Base-by-base conservation (phyloP, 2,797 vertebrate species). In the Scleropages formosus region DNA sequence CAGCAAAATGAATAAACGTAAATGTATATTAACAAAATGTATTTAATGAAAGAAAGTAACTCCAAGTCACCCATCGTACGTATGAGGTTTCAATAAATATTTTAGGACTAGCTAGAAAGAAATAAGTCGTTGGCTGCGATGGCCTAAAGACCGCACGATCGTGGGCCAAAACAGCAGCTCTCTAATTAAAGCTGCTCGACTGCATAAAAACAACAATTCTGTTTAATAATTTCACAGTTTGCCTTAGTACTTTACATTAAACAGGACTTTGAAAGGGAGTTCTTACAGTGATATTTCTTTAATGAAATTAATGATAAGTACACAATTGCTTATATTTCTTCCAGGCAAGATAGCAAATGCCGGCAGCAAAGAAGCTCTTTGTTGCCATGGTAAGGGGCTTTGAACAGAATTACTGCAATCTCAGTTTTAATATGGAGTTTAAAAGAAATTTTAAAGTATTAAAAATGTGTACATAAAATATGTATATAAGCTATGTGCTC, bases 261-360 rank as follows among this genome's bases (percentile, higher is more conserved):
- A 72, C 56, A 24, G 44, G 49, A 39, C 60, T 63, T 70, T 27
- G 15, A n/a, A 60, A 73, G 20, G 49, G 31, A 74, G 47, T 47
- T 26, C 20, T 68, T 74, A 68, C 80, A 77, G 79, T 74, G 75
- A 77, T 80, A 75, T 83, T 84, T 81, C 79, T 87, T 82, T 83
- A 81, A 85, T 86, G 84, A 88, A 76, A 82, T 84, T 82, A 75
- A 77, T 80, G 44, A 77, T 84, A 79, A 79, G 83, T 87, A 81
- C 68, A 81, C 80, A 80, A 75, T 71, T 77, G 80, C 53, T 80
- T 53, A 86, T 85, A 59, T 79, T 76, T 86, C 87, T 73, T 73
- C 75, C 68, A 61, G 78, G 74, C 62, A 60, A 72, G 53, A 67
- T 61, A 67, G 62, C 46, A 61, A 72, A 24, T 24, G 62, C 62